These are phyloP conservation scores for Emmelina monodactyla DNA, from an alignment of 2,888 invertebrate genomes.

Conservation along the genomic window DNA sequence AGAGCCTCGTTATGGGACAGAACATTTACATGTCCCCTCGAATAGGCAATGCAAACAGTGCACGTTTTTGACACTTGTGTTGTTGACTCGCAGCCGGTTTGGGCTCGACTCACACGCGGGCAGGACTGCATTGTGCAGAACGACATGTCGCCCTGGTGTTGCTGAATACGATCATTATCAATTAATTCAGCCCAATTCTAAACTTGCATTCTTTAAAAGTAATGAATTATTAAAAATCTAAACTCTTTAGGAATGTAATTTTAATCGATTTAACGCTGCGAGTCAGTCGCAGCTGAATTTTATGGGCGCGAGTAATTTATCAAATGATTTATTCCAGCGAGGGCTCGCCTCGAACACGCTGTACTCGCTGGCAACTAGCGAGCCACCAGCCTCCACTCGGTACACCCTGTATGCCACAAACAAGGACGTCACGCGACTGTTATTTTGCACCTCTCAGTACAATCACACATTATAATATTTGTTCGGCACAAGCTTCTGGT, in stretches of 20 bases:
- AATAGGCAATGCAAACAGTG: conserved; percentile 26
- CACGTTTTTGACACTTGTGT: conserved; percentile 29
- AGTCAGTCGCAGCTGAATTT: neutral
- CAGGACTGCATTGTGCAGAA: neutral
- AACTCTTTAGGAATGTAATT: conserved; percentile 2
- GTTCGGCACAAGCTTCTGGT: no score
- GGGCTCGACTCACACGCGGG: conserved; percentile 14
- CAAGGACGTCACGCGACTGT: no score
- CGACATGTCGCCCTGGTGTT: neutral
- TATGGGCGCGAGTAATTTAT: neutral
- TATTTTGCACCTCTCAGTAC: no score
- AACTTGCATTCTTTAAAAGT: conserved; percentile 18
- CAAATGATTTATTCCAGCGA: neutral
- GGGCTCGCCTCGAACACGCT: no score
- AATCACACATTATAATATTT: no score
- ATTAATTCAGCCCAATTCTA: conserved; percentile 21
- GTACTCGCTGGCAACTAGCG: no score
- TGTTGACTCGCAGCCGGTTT: no score
- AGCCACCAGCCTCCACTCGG: no score
- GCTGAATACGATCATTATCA: conserved; percentile 9
- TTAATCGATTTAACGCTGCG: neutral
- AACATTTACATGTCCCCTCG: conserved; percentile 13
- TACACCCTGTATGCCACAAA: no score
- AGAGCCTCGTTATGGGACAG: neutral
- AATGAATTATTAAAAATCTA: conserved; percentile 8